Evolutionary conservation across 1,140 invertebrate genomes (phyloP), one percentile per base, ranked within the genome.

Genomic region (Hyphantria cunea): DNA sequence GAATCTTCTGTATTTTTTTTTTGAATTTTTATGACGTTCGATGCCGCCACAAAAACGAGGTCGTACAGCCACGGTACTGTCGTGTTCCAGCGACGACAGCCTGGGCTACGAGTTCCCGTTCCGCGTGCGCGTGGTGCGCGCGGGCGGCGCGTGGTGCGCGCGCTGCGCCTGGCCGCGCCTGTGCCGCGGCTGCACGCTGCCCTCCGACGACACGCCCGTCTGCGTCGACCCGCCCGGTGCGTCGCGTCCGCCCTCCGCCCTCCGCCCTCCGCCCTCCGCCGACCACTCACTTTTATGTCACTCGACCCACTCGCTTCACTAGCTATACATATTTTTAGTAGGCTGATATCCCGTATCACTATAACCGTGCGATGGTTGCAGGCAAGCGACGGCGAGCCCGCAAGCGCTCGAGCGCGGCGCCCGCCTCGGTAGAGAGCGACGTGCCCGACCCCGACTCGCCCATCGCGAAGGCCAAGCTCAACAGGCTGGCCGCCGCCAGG

Each of bases 81-180:
- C n/a, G 10, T 32, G 54, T 48, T 60, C 9, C 89, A 97, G 96
- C 92, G 96, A 97, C 92, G 96, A 97, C 91, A 97, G 95, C 74
- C 91, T 97, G 41, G 96, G 96, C 31, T 97, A 97, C 86, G 96
- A 96, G 89, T 97, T 96, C 89, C 96, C 96, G 31, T 98, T 98
- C 87, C 94, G 94, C 47, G 90, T 97, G 74, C 94, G 96, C 66
- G 93, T 94, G 10, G 95, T 97, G 13, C 92, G 93, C 69, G 93
- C 93, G 66, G 92, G 92, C 56, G 96, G 95, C 6, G 92, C 94
- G 61, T 93, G 94, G 70, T 97, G 96, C 92, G 95, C 95, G 42
- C 92, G 93, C 77, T 97, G 97, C 86, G 95, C 95, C 4, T 97
- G 96, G 96, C 95, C 95, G 45, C 93, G 93, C 66, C 97, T 97